A percentile compares a stretch with the other conserved stretches of the same genome.
Conservation (phyloP, 2,888 invertebrate genomes). For the Camptogramma bilineatum region DNA sequence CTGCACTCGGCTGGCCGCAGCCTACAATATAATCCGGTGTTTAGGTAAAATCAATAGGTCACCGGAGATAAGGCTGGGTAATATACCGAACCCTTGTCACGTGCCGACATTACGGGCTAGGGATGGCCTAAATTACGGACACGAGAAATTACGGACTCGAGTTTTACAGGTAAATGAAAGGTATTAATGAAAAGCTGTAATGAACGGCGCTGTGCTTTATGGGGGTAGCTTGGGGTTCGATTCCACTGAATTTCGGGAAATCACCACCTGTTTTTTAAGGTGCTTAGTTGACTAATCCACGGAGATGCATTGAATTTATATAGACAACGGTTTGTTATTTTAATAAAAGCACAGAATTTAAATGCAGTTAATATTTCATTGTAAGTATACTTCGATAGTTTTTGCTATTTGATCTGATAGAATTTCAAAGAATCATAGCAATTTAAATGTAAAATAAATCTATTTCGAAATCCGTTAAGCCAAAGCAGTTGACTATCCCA, state of each 20-base stretch:
- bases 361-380: not conserved
- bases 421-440: not conserved
- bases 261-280: not conserved
- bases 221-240: slow-evolving; percentile 12
- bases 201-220: slow-evolving; percentile 15
- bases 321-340: not conserved
- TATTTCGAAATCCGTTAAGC: not conserved
- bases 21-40: slow-evolving; percentile 47
- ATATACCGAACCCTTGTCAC: slow-evolving; percentile 66
- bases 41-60: slow-evolving; percentile 61
- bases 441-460: not conserved
- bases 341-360: not conserved
- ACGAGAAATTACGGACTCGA: slow-evolving; percentile 30
- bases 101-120: slow-evolving; percentile 50
- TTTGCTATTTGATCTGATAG: not conserved
- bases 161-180: slow-evolving; percentile 33
- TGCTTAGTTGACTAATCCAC: not conserved
- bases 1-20: slow-evolving; percentile 35
- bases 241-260: slow-evolving; percentile 7
- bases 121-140: slow-evolving; percentile 38
- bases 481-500: slow-evolving; percentile 9
- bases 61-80: slow-evolving; percentile 54
- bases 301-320: not conserved
- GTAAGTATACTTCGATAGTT: not conserved
- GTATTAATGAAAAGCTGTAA: slow-evolving; percentile 34